Evolutionary conservation across 1,140 invertebrate genomes (phyloP).

Genomic region (Teleopsis dalmanni): DNA sequence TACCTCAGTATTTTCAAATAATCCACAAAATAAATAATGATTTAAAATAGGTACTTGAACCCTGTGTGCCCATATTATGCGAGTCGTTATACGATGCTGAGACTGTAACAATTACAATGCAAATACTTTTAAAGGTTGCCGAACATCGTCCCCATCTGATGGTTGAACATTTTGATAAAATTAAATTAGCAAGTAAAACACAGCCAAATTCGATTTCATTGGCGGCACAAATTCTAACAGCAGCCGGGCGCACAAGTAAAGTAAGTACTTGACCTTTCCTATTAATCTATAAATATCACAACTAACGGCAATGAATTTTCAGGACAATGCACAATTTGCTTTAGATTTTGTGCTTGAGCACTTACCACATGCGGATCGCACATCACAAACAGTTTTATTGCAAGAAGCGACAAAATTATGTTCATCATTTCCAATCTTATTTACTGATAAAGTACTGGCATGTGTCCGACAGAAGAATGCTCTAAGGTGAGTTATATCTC

Average conservation of each 20-base stretch:
- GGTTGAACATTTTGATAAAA: slow-evolving; percentile 57
- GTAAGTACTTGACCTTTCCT: slow-evolving; percentile 15
- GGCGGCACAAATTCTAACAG: slow-evolving; percentile 58
- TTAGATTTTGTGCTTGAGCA: slow-evolving; percentile 71
- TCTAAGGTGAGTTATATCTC: slow-evolving; percentile 12
- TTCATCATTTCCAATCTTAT: slow-evolving; percentile 65
- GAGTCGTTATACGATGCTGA: slow-evolving; percentile 30
- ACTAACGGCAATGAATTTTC: slow-evolving; percentile 22
- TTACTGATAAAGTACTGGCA: slow-evolving; percentile 66
- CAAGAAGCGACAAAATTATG: slow-evolving; percentile 70
- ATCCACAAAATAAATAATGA: not conserved
- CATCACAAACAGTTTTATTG: slow-evolving; percentile 60
- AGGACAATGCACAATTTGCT: slow-evolving; percentile 56
- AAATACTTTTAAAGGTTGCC: slow-evolving; percentile 71
- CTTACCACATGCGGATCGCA: slow-evolving; percentile 60
- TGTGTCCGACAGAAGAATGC: slow-evolving; percentile 61
- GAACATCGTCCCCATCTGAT: slow-evolving; percentile 58
- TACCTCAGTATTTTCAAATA: slow-evolving; percentile 4
- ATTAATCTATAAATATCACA: not conserved
- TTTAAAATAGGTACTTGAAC: slow-evolving; percentile 26
- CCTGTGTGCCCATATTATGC: slow-evolving; percentile 35
- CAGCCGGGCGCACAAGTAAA: slow-evolving; percentile 56
- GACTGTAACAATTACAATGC: slow-evolving; percentile 58
- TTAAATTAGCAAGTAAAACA: slow-evolving; percentile 59
- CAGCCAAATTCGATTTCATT: slow-evolving; percentile 60